phyloP scores from a whole-genome alignment of 2,888 invertebrate species.

The Chromoteleia sp. region DNA sequence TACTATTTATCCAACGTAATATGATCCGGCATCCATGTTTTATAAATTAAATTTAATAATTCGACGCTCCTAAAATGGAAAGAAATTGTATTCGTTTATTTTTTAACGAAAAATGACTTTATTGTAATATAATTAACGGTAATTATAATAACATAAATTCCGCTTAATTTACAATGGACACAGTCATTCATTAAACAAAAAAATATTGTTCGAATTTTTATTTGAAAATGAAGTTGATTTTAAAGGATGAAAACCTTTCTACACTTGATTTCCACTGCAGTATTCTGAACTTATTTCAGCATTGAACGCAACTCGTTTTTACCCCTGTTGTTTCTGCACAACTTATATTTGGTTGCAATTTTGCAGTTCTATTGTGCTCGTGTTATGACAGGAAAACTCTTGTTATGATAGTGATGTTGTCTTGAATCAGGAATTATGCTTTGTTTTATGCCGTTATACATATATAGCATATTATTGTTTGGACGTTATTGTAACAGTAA shows the following conservation, averaged over 20 bases:
- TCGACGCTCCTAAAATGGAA: background rate
- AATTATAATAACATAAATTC: no score
- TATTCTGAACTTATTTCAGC: background rate
- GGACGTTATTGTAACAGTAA: slow-evolving; percentile 21
- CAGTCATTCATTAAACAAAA: no score
- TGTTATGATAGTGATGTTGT: slow-evolving; percentile 34
- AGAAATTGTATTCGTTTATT: no score
- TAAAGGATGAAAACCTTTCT: no score
- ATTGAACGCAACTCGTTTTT: slow-evolving; percentile 7
- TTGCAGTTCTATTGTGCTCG: slow-evolving; percentile 15
- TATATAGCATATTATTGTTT: slow-evolving; percentile 21
- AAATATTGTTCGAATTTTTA: no score
- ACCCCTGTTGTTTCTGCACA: slow-evolving; percentile 12
- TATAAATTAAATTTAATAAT: background rate
- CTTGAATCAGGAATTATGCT: slow-evolving; percentile 35
- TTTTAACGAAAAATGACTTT: no score
- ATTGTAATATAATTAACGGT: no score
- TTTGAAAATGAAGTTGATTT: no score
- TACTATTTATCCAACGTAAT: slow-evolving; percentile 16
- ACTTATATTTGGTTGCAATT: slow-evolving; percentile 29
- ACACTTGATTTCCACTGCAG: background rate
- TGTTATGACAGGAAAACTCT: slow-evolving; percentile 28
- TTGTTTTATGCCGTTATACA: slow-evolving; percentile 39
- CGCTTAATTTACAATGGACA: no score
- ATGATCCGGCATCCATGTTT: background rate